These are phyloP conservation scores for Epistrophe eligans DNA, from an alignment of 2,888 invertebrate genomes.

Conservation along the genomic window DNA sequence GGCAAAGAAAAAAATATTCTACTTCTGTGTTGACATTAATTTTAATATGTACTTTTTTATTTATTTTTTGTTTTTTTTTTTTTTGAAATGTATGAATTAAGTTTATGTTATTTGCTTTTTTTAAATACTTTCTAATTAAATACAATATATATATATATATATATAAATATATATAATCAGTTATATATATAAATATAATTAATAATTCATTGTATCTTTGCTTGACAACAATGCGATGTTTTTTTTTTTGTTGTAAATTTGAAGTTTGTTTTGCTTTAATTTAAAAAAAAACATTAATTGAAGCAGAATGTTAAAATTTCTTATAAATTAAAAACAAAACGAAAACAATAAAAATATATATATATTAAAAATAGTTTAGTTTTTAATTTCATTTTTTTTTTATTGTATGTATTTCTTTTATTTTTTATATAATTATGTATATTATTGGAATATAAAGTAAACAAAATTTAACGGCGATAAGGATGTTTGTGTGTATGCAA, in stretches of 20 bases:
- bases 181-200: slow-evolving; percentile 75
- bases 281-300: slow-evolving; percentile 39
- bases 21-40: slow-evolving; percentile 72
- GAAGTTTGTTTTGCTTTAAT: slow-evolving; percentile 48
- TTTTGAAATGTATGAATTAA: slow-evolving; percentile 75
- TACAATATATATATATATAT: slow-evolving; percentile 74
- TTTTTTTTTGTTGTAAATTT: slow-evolving; percentile 52
- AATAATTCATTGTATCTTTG: slow-evolving; percentile 76
- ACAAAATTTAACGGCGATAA: slow-evolving; percentile 64
- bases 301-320: slow-evolving; percentile 72
- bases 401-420: slow-evolving; percentile 21
- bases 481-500: slow-evolving; percentile 42
- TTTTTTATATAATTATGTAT: slow-evolving; percentile 41
- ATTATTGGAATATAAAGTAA: slow-evolving; percentile 66
- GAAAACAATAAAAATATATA: slow-evolving; percentile 57
- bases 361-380: slow-evolving; percentile 71
- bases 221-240: slow-evolving; percentile 74
- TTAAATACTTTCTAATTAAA: slow-evolving; percentile 73
- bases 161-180: slow-evolving; percentile 64
- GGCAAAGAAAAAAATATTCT: slow-evolving; percentile 74
- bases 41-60: slow-evolving; percentile 45
- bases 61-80: neutral
- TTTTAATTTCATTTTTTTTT: slow-evolving; percentile 60
- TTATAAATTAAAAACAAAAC: slow-evolving; percentile 63
- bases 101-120: slow-evolving; percentile 65